Evolutionary conservation across 2,797 vertebrate species (phyloP), one percentile per base, ranked within the genome.

Genomic region (Anguilla anguilla): DNA sequence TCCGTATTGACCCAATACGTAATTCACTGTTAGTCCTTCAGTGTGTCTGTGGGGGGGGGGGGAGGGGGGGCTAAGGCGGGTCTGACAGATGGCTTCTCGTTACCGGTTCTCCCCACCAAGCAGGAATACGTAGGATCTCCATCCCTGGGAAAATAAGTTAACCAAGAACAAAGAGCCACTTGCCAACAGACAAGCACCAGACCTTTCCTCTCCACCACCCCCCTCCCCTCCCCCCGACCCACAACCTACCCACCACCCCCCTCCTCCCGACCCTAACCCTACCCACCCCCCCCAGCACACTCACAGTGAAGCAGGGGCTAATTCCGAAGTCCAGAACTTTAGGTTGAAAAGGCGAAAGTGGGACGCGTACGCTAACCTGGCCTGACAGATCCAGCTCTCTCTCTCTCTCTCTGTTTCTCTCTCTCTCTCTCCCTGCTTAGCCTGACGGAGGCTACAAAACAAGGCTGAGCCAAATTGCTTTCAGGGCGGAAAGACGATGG

Each of bases 281-380:
- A 11, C 57, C 0, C 49, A 4, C 4, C 55, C 6, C 13, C 55
- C 46, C n/a, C 84, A 67, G 74, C 39, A 2, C 43, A 49, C 43
- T n/a, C 43, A 35, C 61, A 84, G 84, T 22, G 59, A 85, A 88
- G 91, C 92, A 89, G 87, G 91, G 92, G 91, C 91, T 89, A 88
- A 90, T 89, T 84, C 91, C 90, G 88, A 86, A 92, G 89, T 91
- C 91, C 89, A 91, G 91, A 90, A 92, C 92, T 93, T 94, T 90
- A 22, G 39, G 59, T 51, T 85, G 57, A 64, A 64, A 81, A 79
- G 69, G 84, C 39, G 39, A 85, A n/a, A 53, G 59, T 57, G 55
- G 51, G 81, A 83, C 46, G 49, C 43, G 17, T 35, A 28, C 35
- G n/a, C 31, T 13, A 31, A 61, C 83, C 55, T 46, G 55, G n/a